phyloP scores from a whole-genome alignment of 2,888 invertebrate species.

The Sphecodes monilicornis region DNA sequence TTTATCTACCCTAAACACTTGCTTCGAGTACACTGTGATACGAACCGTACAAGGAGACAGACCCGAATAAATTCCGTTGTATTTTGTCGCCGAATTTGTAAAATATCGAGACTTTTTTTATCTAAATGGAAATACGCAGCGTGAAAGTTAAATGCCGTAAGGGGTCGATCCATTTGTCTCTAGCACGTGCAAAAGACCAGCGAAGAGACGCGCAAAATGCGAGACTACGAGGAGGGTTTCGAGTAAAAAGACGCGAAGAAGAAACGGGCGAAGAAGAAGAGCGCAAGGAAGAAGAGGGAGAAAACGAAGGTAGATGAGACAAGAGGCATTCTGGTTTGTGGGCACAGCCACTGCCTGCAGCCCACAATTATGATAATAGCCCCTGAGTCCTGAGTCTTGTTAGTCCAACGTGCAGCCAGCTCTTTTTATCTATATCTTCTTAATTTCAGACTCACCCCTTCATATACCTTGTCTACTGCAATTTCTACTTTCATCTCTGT shows the following conservation, averaged over 20 bases:
- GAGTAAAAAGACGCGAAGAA: slow-evolving; percentile 70
- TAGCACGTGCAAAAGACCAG: slow-evolving; percentile 70
- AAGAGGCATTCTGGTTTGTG: slow-evolving; percentile 84
- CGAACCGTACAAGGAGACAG: neutral
- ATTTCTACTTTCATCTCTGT: slow-evolving; percentile 62
- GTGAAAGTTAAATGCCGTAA: slow-evolving; percentile 46
- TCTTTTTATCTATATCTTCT: slow-evolving; percentile 79
- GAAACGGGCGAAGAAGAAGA: slow-evolving; percentile 31
- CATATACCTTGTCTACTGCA: slow-evolving; percentile 45
- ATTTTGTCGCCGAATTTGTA: neutral
- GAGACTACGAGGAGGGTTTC: slow-evolving; percentile 72
- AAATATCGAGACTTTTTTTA: slow-evolving; percentile 48
- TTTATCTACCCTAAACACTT: neutral
- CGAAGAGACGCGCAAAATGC: slow-evolving; percentile 70
- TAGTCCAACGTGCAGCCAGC: slow-evolving; percentile 81
- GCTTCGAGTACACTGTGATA: neutral
- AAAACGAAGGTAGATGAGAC: slow-evolving; percentile 79
- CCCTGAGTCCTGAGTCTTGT: slow-evolving; percentile 82
- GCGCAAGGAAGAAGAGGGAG: slow-evolving; percentile 49
- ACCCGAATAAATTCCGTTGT: too few relatives aligned
- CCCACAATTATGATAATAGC: slow-evolving; percentile 84
- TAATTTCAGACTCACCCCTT: slow-evolving; percentile 64
- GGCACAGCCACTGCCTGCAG: slow-evolving; percentile 84
- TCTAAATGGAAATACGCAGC: slow-evolving; percentile 60
- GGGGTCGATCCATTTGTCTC: slow-evolving; percentile 69